These are phyloP conservation scores for Penaeus indicus DNA, from an alignment of 1,140 invertebrate genomes.

Conservation along the genomic window DNA sequence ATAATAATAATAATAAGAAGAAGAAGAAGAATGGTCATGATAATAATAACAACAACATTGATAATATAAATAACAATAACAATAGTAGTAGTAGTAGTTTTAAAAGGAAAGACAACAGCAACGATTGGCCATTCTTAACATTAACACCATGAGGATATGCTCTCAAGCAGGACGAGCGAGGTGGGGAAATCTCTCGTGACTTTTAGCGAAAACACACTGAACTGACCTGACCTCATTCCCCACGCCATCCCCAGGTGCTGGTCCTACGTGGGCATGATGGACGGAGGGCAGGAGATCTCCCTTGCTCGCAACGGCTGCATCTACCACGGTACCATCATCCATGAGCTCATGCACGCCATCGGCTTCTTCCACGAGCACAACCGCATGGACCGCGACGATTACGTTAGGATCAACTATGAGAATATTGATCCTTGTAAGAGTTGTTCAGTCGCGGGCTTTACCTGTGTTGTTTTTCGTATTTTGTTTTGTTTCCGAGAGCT, in stretches of 20 bases:
- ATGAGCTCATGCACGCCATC: conserved; percentile 49
- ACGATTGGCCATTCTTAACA: background rate
- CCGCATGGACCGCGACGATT: conserved; percentile 38
- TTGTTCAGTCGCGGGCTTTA: no score
- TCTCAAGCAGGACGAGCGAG: no score
- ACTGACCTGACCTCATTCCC: no score
- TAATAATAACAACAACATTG: no score
- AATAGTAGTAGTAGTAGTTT: no score
- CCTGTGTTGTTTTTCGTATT: no score
- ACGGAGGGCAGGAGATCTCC: conserved; percentile 30
- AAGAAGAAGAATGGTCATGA: no score
- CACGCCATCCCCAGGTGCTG: conserved; percentile 19
- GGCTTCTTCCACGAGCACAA: conserved; percentile 50
- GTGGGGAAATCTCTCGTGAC: no score
- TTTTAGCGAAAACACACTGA: no score
- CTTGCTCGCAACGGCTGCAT: conserved; percentile 38
- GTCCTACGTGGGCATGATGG: conserved; percentile 45
- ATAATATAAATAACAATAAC: no score
- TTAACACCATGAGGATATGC: no score
- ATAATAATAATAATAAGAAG: background rate
- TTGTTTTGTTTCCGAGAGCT: no score
- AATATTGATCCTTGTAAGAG: conserved; percentile 19
- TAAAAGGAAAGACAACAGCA: background rate
- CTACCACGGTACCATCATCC: conserved; percentile 41
- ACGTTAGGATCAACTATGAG: conserved; percentile 39